These are phyloP conservation scores for Notodonta ziczac DNA, from an alignment of 2,888 invertebrate genomes.

Conservation along the genomic window DNA sequence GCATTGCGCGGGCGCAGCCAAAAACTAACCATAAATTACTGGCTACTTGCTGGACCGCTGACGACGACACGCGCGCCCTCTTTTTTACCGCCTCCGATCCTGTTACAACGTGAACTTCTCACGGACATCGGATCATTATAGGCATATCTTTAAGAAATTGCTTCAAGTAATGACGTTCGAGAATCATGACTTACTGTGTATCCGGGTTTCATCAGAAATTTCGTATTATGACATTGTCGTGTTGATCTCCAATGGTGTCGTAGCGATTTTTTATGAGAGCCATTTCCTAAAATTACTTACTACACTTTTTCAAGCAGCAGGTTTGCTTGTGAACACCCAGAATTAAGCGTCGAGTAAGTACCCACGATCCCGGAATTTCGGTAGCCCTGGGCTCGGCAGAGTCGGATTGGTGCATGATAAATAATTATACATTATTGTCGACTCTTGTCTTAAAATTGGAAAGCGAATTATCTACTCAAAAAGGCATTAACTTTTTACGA, in stretches of 20 bases:
- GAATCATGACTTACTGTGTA: slow-evolving; percentile 63
- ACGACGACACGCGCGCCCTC: slow-evolving; percentile 77
- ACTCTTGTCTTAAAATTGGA: slow-evolving; percentile 19
- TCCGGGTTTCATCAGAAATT: slow-evolving; percentile 58
- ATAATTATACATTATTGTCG: slow-evolving; percentile 22
- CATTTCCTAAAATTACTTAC: slow-evolving; percentile 33
- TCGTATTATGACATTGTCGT: slow-evolving; percentile 52
- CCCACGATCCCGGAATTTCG: slow-evolving; percentile 67
- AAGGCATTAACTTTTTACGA: neutral
- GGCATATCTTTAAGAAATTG: slow-evolving; percentile 73
- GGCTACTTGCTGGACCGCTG: slow-evolving; percentile 77
- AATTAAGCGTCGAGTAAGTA: slow-evolving; percentile 57
- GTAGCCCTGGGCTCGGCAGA: slow-evolving; percentile 71
- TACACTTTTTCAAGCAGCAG: slow-evolving; percentile 27
- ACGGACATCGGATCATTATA: slow-evolving; percentile 74
- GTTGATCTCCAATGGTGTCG: slow-evolving; percentile 47
- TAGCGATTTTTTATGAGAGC: slow-evolving; percentile 33
- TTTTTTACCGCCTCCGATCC: slow-evolving; percentile 71
- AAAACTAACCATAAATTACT: slow-evolving; percentile 86
- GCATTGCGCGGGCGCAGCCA: slow-evolving; percentile 80
- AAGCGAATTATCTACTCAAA: slow-evolving; percentile 17
- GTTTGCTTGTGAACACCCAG: slow-evolving; percentile 40
- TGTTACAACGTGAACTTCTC: slow-evolving; percentile 80
- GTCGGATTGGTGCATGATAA: slow-evolving; percentile 48
- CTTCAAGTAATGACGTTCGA: slow-evolving; percentile 69